phyloP scores from a whole-genome alignment of 2,797 vertebrate species.

The Ispidina lecontei region DNA sequence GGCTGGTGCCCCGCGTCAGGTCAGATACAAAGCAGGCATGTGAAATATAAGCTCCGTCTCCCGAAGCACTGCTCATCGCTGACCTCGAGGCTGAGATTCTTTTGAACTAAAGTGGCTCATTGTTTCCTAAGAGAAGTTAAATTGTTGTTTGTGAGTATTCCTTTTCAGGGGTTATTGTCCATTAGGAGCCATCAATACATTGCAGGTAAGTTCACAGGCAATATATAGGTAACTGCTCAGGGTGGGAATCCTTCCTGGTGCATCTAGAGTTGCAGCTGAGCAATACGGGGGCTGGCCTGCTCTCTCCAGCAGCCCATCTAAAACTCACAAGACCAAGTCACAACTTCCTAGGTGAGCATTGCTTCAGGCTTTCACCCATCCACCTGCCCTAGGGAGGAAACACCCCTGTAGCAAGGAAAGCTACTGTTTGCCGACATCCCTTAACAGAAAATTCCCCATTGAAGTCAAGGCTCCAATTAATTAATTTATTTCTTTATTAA shows the following conservation, averaged over 20 bases:
- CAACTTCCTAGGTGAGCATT: background rate
- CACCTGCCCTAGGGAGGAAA: background rate
- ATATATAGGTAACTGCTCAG: fast-evolving
- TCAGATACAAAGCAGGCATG: conserved; percentile 19
- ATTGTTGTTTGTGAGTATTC: background rate
- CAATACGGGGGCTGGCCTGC: background rate
- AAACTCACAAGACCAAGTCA: background rate
- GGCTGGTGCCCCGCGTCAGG: background rate
- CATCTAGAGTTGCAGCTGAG: background rate
- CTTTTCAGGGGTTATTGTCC: background rate
- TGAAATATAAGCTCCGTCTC: conserved; percentile 13
- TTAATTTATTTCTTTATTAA: too few relatives aligned
- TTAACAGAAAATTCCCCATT: background rate
- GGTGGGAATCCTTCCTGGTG: background rate
- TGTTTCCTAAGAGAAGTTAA: conserved; percentile 21
- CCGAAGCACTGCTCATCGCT: conserved; percentile 19
- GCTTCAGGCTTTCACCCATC: background rate
- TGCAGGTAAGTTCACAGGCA: background rate
- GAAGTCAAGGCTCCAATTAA: background rate
- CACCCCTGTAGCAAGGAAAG: background rate
- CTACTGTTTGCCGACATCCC: background rate
- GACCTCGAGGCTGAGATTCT: conserved; percentile 2
- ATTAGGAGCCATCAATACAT: background rate
- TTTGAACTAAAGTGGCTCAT: background rate
- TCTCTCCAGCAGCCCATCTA: background rate